A percentile compares a stretch with the other conserved stretches of the same genome.
Conservation (phyloP, 1,140 invertebrate species). For the Musca domestica region DNA sequence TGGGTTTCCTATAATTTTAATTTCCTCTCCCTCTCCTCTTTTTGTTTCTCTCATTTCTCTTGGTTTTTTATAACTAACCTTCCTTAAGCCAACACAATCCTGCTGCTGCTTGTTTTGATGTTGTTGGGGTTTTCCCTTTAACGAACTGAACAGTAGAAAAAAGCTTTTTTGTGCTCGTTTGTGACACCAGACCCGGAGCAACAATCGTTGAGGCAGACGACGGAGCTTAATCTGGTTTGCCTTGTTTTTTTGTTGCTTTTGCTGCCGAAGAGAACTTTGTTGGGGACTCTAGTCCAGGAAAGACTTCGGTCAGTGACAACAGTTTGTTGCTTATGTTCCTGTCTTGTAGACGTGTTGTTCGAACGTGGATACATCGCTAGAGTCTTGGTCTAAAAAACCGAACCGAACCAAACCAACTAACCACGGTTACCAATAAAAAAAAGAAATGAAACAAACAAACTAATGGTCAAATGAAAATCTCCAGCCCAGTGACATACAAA, state of each 20-base stretch:
- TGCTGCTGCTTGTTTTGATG: neutral
- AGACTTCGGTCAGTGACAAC: neutral
- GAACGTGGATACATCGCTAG: neutral
- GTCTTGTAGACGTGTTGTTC: conserved; percentile 5
- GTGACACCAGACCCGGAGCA: neutral
- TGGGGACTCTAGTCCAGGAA: neutral
- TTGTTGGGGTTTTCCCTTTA: no score
- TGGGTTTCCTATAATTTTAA: no score
- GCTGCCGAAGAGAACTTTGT: neutral
- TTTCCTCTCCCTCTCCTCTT: conserved; percentile 1
- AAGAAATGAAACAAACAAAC: no score
- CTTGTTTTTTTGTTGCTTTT: no score
- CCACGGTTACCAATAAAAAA: neutral
- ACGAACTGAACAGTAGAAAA: neutral
- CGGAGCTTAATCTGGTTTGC: no score
- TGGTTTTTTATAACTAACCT: conserved; percentile 7
- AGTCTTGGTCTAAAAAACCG: neutral
- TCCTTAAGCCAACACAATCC: neutral
- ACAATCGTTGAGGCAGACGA: neutral
- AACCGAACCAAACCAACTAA: neutral
- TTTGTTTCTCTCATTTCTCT: neutral
- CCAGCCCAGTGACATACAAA: neutral
- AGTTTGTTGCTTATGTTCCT: conserved; percentile 18
- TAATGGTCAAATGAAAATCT: neutral
- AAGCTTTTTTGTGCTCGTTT: neutral